phyloP scores from a whole-genome alignment of 2,113 vertebrate species.

The Manacus vitellinus region DNA sequence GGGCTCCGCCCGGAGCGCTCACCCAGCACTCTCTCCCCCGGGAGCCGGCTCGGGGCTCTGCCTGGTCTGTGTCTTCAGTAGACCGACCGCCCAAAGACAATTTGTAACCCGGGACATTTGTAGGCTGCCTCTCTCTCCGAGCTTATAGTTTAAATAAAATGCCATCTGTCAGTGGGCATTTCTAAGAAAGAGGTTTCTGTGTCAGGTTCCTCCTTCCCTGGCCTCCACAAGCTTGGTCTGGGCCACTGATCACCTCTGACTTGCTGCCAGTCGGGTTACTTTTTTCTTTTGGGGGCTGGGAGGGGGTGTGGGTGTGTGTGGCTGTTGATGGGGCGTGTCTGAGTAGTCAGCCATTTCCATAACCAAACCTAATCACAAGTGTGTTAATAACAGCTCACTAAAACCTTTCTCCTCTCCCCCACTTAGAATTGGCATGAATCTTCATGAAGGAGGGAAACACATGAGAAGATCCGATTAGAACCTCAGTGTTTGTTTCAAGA shows the following conservation, averaged over 20 bases:
- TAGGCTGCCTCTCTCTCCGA: no score
- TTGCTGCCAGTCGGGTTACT: neutral
- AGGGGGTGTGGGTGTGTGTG: neutral
- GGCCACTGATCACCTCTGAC: neutral
- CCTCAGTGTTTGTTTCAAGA: neutral
- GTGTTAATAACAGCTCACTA: neutral
- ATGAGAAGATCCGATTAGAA: neutral
- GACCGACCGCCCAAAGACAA: accelerated
- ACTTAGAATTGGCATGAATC: neutral
- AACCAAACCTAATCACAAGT: neutral
- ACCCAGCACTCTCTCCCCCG: accelerated
- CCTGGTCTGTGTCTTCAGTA: accelerated
- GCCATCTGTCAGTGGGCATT: neutral
- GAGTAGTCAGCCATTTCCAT: neutral
- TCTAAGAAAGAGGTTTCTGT: neutral
- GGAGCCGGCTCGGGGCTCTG: no score
- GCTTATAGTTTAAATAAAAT: neutral
- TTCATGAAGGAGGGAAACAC: neutral
- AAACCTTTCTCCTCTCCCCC: neutral
- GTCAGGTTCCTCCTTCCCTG: neutral
- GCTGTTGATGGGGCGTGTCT: no score
- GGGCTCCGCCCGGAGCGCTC: neutral
- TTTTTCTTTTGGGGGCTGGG: no score
- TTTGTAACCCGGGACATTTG: neutral
- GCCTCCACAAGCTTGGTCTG: neutral